Evolutionary conservation across 2,888 invertebrate genomes (phyloP).

Genomic region (Nasonovia ribisnigri): DNA sequence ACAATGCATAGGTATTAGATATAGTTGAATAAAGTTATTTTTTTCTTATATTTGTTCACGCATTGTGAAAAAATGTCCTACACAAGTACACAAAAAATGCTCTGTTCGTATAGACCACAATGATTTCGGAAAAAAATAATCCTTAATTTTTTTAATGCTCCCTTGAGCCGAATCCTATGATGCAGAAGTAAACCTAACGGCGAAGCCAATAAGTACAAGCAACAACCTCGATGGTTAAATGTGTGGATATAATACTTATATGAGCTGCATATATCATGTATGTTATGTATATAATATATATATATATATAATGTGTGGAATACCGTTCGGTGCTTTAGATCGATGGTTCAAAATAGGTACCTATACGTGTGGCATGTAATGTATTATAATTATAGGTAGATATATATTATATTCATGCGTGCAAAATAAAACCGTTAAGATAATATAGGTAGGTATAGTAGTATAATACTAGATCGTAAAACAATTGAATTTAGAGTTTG

Average conservation of each 20-base stretch:
- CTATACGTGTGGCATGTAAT: background rate
- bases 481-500: background rate
- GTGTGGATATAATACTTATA: background rate
- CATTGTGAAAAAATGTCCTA: background rate
- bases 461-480: background rate
- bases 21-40: background rate
- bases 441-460: background rate
- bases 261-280: background rate
- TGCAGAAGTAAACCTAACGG: background rate
- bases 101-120: background rate
- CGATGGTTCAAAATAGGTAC: background rate
- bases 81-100: background rate
- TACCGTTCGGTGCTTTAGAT: background rate
- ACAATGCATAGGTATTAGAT: no score
- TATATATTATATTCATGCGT: background rate
- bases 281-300: background rate
- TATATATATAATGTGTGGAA: background rate
- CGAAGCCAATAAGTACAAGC: background rate
- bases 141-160: background rate
- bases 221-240: background rate
- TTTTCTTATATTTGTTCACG: background rate
- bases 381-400: background rate
- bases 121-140: background rate
- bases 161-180: background rate
- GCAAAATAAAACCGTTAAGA: background rate